These are phyloP conservation scores for Atlantisia rogersi DNA, from an alignment of 2,113 vertebrate species.

Conservation along the genomic window DNA sequence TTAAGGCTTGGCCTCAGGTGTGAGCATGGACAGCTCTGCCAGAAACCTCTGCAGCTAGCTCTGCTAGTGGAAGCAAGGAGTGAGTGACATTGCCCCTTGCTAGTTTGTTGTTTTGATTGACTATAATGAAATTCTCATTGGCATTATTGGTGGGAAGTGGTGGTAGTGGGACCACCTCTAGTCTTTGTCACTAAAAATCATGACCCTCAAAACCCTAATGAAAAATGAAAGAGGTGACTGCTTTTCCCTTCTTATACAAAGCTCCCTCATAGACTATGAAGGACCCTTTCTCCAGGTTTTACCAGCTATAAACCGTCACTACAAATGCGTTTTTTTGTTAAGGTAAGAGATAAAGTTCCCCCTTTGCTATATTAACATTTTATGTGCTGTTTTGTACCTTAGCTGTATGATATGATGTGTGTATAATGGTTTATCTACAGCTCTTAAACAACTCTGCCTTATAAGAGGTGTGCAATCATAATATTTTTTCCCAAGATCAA, in stretches of 20 bases:
- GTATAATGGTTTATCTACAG: neutral
- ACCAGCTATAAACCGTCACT: neutral
- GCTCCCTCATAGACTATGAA: neutral
- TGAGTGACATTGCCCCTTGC: neutral
- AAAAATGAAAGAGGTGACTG: neutral
- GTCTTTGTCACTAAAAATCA: neutral
- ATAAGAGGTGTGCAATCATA: neutral
- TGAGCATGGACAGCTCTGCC: neutral
- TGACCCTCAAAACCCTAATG: neutral
- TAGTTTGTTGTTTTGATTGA: neutral
- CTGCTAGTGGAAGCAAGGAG: neutral
- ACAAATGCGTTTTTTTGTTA: neutral
- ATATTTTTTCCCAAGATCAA: neutral
- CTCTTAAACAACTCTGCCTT: neutral
- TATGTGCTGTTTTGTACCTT: neutral
- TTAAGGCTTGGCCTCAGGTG: neutral
- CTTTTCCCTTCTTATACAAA: neutral
- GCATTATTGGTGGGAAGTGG: neutral
- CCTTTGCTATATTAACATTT: neutral
- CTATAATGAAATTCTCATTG: neutral
- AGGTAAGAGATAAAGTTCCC: neutral
- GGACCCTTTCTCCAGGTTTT: neutral
- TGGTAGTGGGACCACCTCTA: neutral
- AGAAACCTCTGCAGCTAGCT: neutral
- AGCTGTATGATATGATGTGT: neutral